phyloP scores from a whole-genome alignment of 2,888 invertebrate species.

The Pyrochroa serraticornis region DNA sequence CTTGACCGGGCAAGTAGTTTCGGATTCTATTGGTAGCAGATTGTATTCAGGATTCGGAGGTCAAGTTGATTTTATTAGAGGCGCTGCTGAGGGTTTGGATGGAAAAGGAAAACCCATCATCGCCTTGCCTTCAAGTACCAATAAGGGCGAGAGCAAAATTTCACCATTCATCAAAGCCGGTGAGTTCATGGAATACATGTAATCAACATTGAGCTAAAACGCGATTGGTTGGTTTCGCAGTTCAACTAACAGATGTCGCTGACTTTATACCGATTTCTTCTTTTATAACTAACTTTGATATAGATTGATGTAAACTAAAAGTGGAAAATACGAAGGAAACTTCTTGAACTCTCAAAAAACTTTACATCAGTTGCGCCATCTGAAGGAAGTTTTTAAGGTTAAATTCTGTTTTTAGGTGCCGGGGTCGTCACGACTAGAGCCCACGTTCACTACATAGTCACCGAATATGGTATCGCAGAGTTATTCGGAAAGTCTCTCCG shows the following conservation, averaged over 20 bases:
- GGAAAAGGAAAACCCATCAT: constrained; percentile 91
- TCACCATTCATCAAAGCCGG: constrained; percentile 81
- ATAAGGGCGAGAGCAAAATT: constrained; percentile 83
- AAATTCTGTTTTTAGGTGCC: constrained; percentile 67
- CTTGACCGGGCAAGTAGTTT: constrained; percentile 89
- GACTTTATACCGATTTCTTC: too few relatives aligned
- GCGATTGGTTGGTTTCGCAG: too few relatives aligned
- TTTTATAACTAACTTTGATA: too few relatives aligned
- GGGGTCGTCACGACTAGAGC: constrained; percentile 93
- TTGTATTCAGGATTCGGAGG: constrained; percentile 89
- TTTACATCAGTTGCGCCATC: neutral
- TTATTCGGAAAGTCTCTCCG: constrained; percentile 89
- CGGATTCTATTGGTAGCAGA: constrained; percentile 89
- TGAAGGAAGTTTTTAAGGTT: neutral
- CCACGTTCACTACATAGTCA: constrained; percentile 92
- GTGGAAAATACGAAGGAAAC: too few relatives aligned
- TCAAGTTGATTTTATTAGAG: constrained; percentile 92
- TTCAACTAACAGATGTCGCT: too few relatives aligned
- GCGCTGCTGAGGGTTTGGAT: constrained; percentile 84
- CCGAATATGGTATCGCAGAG: constrained; percentile 88
- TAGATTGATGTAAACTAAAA: too few relatives aligned
- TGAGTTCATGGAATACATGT: constrained; percentile 50
- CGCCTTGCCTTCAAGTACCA: constrained; percentile 82
- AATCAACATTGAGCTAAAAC: too few relatives aligned
- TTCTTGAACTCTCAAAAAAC: too few relatives aligned